Base-by-base conservation (phyloP, 2,113 vertebrate species). In the Pygathrix nemaeus region DNA sequence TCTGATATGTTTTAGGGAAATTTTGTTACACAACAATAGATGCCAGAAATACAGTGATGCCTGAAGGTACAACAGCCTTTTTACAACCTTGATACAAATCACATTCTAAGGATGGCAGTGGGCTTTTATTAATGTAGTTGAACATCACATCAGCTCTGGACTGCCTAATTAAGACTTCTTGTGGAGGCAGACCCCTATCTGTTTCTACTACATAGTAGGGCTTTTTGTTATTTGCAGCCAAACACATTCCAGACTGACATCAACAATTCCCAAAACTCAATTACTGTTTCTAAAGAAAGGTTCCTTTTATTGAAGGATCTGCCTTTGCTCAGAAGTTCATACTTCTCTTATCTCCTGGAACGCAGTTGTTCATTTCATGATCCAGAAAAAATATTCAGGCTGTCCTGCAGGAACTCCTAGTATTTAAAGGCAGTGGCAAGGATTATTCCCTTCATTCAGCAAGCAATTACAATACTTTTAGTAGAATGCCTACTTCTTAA, bases 341-440 rank as follows among this genome's bases (percentile, higher is more conserved):
- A 88, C 16, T 92, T 93, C 57, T 87, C 88, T 88, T 96, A 73
- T 95, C 94, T 97, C 90, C 80, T 92, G 75, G 92, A 97, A 88
- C 43, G 55, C 23, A 87, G 73, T 20, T 70, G n/a, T 95, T 94
- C 70, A 94, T 72, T 96, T 93, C 32, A 88, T 96, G 87, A 83
- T 52, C 27, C 64, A 88, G 89, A 81, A 88, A 87, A 92, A 95
- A 76, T 72, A 91, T 38, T 21, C 64, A 93, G 89, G 55, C 32
- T 66, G 55, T 59, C 38, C 38, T 66, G 8, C 7, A 92, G 40
- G 52, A 30, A 91, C 50, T 80, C 48, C 68, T 79, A 6, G 27
- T 87, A 92, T 72, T 88, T 93, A 70, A 92, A 90, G 59, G 70
- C 57, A 93, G 75, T n/a, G 14, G n/a, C 72, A 73, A 88, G 66